Evolutionary conservation across 92 coral and sea anemone genomes (phyloP).

Genomic region (Porites rus): DNA sequence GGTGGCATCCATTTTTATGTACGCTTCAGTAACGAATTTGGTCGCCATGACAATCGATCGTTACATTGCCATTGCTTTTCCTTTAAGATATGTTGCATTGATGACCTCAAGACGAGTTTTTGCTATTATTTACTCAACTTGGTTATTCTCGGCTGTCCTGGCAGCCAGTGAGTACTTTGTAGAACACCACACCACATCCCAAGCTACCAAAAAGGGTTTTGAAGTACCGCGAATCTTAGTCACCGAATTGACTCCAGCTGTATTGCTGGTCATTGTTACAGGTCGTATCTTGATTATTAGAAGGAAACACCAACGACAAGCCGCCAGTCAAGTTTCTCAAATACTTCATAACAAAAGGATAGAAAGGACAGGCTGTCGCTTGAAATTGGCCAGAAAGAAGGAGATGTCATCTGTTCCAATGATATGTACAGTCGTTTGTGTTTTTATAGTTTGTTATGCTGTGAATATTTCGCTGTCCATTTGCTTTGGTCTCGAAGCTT

Average conservation of each 20-base stretch:
- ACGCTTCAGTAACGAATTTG: conserved; percentile 46
- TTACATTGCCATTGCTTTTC: conserved; percentile 57
- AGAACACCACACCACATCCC: not conserved
- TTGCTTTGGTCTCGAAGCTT: conserved; percentile 10
- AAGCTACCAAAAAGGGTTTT: not conserved
- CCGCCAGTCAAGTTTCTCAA: conserved; percentile 50
- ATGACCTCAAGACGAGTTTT: conserved; percentile 37
- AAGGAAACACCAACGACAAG: conserved; percentile 43
- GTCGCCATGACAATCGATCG: conserved; percentile 65
- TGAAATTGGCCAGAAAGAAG: conserved; percentile 16
- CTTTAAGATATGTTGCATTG: conserved; percentile 40
- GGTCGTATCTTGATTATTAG: conserved; percentile 54
- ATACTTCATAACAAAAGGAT: conserved; percentile 43
- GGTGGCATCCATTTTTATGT: conserved; percentile 47
- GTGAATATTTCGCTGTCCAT: conserved; percentile 19
- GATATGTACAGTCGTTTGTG: conserved; percentile 27
- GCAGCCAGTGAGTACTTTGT: conserved; percentile 4
- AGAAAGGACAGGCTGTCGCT: not conserved
- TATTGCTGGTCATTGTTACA: conserved; percentile 37
- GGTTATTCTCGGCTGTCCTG: conserved; percentile 21
- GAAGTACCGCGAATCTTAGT: conserved; percentile 27
- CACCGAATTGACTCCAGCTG: conserved; percentile 47
- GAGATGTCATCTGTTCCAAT: conserved; percentile 27
- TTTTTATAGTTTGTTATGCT: conserved; percentile 29
- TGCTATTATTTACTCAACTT: conserved; percentile 9